Conservation (phyloP, 1,140 invertebrate genomes). For the Triops longicaudatus region DNA sequence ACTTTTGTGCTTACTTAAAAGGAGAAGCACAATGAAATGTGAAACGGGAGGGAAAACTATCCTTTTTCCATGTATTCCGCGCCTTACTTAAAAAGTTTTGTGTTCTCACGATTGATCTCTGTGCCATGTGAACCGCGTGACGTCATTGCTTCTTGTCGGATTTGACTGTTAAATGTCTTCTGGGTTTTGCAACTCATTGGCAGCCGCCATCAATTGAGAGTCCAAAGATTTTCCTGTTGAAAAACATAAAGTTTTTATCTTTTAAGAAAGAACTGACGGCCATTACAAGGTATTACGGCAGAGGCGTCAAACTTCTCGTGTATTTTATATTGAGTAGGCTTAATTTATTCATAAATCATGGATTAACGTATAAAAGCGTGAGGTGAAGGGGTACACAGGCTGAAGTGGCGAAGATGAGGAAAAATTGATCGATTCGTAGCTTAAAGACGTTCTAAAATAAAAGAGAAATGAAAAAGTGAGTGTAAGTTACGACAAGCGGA, state of each 20-base stretch:
- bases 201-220: not conserved
- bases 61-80: not conserved
- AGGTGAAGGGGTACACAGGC: no score
- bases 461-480: not conserved
- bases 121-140: not conserved
- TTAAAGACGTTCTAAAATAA: not conserved
- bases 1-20: not conserved
- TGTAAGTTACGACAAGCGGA: not conserved
- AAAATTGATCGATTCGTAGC: not conserved
- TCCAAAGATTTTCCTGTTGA: no score
- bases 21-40: not conserved
- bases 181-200: not conserved
- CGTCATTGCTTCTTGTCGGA: not conserved
- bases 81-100: no score
- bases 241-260: no score
- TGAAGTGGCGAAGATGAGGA: not conserved
- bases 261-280: no score
- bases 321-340: no score
- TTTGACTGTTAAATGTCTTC: not conserved
- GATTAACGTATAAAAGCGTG: no score
- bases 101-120: not conserved
- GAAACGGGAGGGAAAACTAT: not conserved
- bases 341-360: no score
- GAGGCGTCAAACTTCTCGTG: no score
- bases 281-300: no score